Evolutionary conservation across 2,888 invertebrate genomes (phyloP).

Genomic region (Pedicia rivosa): DNA sequence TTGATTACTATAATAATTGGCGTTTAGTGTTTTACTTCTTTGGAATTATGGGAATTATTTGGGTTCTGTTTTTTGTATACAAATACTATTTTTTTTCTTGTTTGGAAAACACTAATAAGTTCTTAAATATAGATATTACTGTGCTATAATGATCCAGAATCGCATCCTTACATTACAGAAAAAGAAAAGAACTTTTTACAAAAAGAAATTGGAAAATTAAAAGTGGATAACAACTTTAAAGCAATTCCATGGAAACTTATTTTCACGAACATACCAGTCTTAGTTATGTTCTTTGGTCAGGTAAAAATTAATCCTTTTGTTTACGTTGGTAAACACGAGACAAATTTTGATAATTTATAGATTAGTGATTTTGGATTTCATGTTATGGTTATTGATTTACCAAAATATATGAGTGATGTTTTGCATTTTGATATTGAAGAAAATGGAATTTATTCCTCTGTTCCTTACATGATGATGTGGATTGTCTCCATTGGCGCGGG

Average conservation of each 20-base stretch:
- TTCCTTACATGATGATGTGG: slow-evolving; percentile 47
- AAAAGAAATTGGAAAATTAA: slow-evolving; percentile 41
- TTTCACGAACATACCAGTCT: slow-evolving; percentile 48
- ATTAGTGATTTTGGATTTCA: slow-evolving; percentile 51
- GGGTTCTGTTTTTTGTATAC: slow-evolving; percentile 56
- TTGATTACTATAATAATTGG: slow-evolving; percentile 51
- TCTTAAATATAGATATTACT: slow-evolving; percentile 34
- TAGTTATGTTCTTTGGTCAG: slow-evolving; percentile 56
- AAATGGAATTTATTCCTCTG: slow-evolving; percentile 41
- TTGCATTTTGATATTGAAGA: slow-evolving; percentile 40
- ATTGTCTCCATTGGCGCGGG: slow-evolving; percentile 42
- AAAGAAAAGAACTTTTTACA: slow-evolving; percentile 50
- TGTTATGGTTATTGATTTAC: slow-evolving; percentile 47
- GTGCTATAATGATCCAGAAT: slow-evolving; percentile 50
- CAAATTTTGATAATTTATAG: no score
- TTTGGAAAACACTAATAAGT: slow-evolving; percentile 3
- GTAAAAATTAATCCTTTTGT: no score
- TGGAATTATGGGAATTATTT: slow-evolving; percentile 56
- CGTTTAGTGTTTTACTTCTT: slow-evolving; percentile 67
- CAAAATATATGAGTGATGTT: slow-evolving; percentile 44
- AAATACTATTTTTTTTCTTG: no score
- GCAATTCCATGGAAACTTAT: slow-evolving; percentile 58
- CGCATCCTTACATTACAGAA: slow-evolving; percentile 58
- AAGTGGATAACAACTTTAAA: slow-evolving; percentile 36
- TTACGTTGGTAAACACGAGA: no score